Conservation (phyloP, 1,140 invertebrate species). For the Aphidius ervi region DNA sequence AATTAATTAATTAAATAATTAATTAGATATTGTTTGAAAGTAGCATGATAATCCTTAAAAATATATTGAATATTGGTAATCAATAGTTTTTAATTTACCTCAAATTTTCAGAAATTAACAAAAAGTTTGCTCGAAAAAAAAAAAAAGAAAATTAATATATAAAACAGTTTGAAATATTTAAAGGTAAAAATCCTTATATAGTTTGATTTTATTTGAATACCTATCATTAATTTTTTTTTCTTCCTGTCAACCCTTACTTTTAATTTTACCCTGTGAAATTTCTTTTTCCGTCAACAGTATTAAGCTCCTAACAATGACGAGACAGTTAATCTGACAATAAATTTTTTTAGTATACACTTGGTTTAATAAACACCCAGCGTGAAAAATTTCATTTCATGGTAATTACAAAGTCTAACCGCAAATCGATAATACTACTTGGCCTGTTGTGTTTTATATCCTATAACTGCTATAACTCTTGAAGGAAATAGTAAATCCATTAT, state of each 20-base stretch:
- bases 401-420: constrained; percentile 13
- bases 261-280: neutral
- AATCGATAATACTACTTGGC: constrained; percentile 14
- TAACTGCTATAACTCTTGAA: neutral
- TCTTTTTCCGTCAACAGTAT: too few species aligned
- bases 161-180: too few species aligned
- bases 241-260: neutral
- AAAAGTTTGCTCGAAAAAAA: too few species aligned
- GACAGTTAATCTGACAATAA: constrained; percentile 13
- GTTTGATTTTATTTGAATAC: too few species aligned
- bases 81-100: too few species aligned
- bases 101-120: too few species aligned
- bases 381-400: constrained; percentile 7
- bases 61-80: too few species aligned
- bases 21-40: neutral
- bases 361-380: neutral
- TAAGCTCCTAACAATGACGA: too few species aligned
- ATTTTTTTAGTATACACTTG: constrained; percentile 12
- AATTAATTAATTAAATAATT: constrained; percentile 1
- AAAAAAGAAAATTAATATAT: too few species aligned
- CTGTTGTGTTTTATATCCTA: neutral
- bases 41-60: neutral
- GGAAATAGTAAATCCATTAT: neutral
- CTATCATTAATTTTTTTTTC: neutral
- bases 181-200: too few species aligned